Conservation (phyloP, 2,113 vertebrate genomes). For the Bettongia penicillata region DNA sequence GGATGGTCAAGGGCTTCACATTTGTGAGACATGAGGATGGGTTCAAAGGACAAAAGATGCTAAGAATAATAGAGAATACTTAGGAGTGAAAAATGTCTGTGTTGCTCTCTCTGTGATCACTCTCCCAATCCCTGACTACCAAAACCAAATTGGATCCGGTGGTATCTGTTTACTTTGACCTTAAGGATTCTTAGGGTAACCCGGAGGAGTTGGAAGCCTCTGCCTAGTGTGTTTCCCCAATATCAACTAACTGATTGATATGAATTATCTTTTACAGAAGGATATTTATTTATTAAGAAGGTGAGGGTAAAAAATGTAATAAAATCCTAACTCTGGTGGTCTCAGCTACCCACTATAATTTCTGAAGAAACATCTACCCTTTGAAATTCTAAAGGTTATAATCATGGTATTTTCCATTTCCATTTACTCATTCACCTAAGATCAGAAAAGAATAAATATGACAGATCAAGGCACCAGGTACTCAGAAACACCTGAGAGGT, state of each 20-base stretch:
- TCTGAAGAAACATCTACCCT: neutral
- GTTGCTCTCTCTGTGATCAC: neutral
- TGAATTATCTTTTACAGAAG: no score
- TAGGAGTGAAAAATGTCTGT: neutral
- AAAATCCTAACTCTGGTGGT: no score
- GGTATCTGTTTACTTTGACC: neutral
- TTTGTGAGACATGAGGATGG: neutral
- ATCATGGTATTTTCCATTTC: neutral
- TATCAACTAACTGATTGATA: no score
- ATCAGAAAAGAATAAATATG: neutral
- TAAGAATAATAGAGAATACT: neutral
- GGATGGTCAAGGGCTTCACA: neutral
- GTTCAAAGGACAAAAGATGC: neutral
- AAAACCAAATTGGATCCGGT: neutral
- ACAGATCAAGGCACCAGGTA: neutral
- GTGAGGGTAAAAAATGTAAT: no score
- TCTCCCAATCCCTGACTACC: neutral
- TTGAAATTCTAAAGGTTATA: neutral
- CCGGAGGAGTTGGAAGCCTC: neutral
- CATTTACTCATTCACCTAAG: neutral
- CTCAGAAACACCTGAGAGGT: neutral
- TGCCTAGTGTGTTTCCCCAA: neutral
- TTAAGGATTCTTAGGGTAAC: neutral
- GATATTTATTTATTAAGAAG: no score
- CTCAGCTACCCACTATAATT: neutral